Evolutionary conservation across 2,113 vertebrate species (phyloP).

Genomic region (Irena cyanogastra): DNA sequence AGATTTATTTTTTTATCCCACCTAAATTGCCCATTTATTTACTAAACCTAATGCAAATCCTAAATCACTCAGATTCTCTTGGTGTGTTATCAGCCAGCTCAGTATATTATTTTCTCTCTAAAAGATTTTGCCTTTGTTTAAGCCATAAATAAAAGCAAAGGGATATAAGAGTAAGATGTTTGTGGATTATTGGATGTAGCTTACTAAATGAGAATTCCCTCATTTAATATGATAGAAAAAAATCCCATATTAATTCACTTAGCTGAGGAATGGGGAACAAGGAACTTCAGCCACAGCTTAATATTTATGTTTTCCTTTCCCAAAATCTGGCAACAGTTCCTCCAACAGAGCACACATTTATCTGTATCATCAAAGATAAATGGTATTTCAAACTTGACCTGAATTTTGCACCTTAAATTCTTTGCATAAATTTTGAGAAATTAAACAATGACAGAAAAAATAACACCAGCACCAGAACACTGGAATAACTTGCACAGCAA

Average conservation of each 20-base stretch:
- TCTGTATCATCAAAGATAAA: neutral
- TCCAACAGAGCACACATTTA: neutral
- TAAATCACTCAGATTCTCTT: neutral
- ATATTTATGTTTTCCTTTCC: neutral
- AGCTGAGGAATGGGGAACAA: neutral
- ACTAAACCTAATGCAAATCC: neutral
- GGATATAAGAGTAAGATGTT: neutral
- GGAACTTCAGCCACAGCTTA: neutral
- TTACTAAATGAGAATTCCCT: neutral
- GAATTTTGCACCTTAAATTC: neutral
- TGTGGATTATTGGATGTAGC: neutral
- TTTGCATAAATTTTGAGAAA: neutral
- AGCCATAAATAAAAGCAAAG: neutral
- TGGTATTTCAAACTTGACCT: neutral
- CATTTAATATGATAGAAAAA: neutral
- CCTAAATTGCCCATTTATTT: neutral
- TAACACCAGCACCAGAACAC: neutral
- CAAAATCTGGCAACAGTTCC: neutral
- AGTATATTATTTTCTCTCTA: rapidly evolving
- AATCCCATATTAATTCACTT: neutral
- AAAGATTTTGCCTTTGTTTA: neutral
- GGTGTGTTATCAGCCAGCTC: neutral
- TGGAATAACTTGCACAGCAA: neutral
- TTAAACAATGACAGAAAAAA: neutral
- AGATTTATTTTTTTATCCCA: neutral